Evolutionary conservation across 2,797 vertebrate species (phyloP), one percentile per base, ranked within the genome.

Genomic region (Pteronotus mesoamericanus): DNA sequence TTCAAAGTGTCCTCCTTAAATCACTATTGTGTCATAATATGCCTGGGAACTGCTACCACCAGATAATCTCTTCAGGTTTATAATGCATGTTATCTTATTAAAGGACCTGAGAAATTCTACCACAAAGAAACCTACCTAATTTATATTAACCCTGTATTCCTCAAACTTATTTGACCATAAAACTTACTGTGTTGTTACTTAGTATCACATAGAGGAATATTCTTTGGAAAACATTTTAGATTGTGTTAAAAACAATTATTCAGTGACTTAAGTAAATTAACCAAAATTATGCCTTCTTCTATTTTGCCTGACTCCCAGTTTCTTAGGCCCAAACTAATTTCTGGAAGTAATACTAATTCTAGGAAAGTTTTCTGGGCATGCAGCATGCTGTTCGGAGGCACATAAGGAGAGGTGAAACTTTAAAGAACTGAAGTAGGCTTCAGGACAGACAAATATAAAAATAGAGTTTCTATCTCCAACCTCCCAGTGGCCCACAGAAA

Each of bases 321-420:
- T 94, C 87, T 89, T 59, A 80, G 32, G 18, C 51, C 16, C 89
- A 94, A 68, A 89, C n/a, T 59, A 32, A 84, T 66, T 92, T 89
- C 57, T 90, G 46, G 57, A 89, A 86, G 59, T 42, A 68, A 91
- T 64, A 71, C 29, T 85, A 71, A 77, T n/a, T 90, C 21, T 72
- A 64, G 66, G 64, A 4, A n/a, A 64, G 75, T 86, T 89, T 92
- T 77, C n/a, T 79, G 29, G 51, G 91, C 7, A 53, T 9, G 5
- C 14, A 57, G 9, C 19, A 9, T 39, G 24, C 39, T 75, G 11
- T 68, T 71, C 88, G 39, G 51, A 90, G 32, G 3, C n/a, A 15
- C 18, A 7, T 26, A 87, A 77, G 26, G 51, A 22, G 9, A 75
- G 51, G 32, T 10, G 11, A 94, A 64, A 74, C 68, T 86, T 91